Evolutionary conservation across 2,888 invertebrate genomes (phyloP).

Genomic region (Catocala fraxini): DNA sequence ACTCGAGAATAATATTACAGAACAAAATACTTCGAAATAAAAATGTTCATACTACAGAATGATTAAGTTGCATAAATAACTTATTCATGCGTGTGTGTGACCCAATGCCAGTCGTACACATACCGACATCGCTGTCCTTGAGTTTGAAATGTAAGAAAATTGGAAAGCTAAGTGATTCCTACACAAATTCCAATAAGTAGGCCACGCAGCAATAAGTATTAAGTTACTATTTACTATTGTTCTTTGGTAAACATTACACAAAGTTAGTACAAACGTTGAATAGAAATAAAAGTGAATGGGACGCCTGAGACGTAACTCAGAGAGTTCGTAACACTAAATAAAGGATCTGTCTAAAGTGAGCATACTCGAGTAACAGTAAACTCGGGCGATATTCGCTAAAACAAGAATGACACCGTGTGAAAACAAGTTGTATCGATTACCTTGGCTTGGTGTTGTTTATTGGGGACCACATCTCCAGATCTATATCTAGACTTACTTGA

Average conservation of each 20-base stretch:
- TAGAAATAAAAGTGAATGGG: constrained; percentile 38
- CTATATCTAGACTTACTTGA: constrained; percentile 78
- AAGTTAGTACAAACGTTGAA: constrained; percentile 35
- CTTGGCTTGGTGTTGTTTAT: constrained; percentile 47
- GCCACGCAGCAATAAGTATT: constrained; percentile 34
- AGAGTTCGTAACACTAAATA: constrained; percentile 24
- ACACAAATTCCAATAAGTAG: constrained; percentile 38
- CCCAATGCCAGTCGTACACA: constrained; percentile 42
- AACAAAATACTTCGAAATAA: constrained; percentile 8
- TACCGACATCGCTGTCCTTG: constrained; percentile 44
- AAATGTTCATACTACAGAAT: constrained; percentile 20
- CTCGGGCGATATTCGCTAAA: constrained; percentile 36
- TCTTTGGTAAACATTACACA: constrained; percentile 35
- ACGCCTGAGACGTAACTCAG: constrained; percentile 26
- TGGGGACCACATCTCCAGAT: constrained; percentile 61
- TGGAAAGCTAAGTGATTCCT: constrained; percentile 43
- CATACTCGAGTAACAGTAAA: constrained; percentile 44
- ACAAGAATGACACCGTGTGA: constrained; percentile 36
- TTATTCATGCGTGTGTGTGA: constrained; percentile 42
- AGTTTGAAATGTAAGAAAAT: constrained; percentile 33
- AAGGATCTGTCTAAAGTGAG: constrained; percentile 33
- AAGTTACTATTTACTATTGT: constrained; percentile 50
- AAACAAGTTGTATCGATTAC: constrained; percentile 50
- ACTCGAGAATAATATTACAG: neutral
- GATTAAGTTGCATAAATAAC: constrained; percentile 27